phyloP scores from a whole-genome alignment of 2,888 invertebrate genomes.

The Acronicta aceris region DNA sequence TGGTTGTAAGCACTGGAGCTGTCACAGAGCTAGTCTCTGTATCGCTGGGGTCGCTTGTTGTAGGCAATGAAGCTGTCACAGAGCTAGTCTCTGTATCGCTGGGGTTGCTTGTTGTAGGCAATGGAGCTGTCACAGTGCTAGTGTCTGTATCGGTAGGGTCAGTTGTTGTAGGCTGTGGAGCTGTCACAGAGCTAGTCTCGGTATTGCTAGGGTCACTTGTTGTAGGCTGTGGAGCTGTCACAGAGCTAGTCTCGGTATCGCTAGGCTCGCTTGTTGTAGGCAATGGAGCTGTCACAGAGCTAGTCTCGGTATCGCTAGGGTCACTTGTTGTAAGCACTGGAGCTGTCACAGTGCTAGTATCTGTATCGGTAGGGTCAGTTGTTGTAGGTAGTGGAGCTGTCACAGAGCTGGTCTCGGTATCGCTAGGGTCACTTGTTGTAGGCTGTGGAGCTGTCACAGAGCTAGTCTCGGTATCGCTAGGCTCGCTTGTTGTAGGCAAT shows the following conservation, averaged over 20 bases:
- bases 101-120: neutral
- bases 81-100: constrained; percentile 7
- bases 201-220: neutral
- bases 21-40: constrained; percentile 19
- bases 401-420: too few relatives aligned
- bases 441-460: too few relatives aligned
- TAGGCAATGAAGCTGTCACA: neutral
- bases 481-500: too few relatives aligned
- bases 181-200: constrained; percentile 16
- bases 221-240: too few relatives aligned
- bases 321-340: neutral
- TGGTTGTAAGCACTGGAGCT: neutral
- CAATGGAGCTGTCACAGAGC: constrained; percentile 5
- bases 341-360: constrained; percentile 6
- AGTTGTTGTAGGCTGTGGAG: constrained; percentile 1
- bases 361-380: neutral
- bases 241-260: too few relatives aligned
- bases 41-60: neutral
- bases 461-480: too few relatives aligned
- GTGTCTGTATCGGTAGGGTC: constrained; percentile 5
- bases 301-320: constrained; percentile 4
- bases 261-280: neutral
- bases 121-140: constrained; percentile 4
- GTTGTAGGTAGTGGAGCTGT: too few relatives aligned
- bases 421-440: too few relatives aligned